Conservation (phyloP, 2,113 vertebrate genomes). For the Oceanodroma tethys region DNA sequence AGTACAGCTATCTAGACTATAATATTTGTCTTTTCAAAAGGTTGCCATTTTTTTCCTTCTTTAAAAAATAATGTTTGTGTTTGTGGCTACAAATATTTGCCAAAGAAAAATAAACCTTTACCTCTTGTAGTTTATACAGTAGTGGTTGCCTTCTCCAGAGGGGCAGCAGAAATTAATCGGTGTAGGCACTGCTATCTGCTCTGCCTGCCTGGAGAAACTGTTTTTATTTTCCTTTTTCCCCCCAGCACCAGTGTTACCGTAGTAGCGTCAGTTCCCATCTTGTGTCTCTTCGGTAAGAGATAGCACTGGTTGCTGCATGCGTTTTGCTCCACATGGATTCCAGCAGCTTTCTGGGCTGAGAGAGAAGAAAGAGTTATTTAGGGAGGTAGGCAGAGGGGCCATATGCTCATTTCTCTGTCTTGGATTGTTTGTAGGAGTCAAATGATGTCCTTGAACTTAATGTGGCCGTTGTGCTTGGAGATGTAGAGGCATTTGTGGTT, state of each 20-base stretch:
- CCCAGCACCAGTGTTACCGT: background rate
- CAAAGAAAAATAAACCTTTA: background rate
- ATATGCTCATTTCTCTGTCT: background rate
- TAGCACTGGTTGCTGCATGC: background rate
- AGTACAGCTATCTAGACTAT: background rate
- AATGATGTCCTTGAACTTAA: background rate
- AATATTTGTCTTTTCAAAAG: background rate
- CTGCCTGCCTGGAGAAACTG: background rate
- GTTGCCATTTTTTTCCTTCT: background rate
- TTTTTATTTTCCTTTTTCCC: background rate
- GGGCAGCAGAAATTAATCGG: background rate
- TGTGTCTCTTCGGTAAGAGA: background rate
- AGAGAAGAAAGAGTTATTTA: background rate
- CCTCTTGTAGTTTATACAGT: background rate
- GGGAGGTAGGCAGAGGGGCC: background rate
- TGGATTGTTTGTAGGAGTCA: background rate
- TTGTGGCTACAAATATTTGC: background rate
- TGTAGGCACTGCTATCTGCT: background rate
- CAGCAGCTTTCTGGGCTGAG: background rate
- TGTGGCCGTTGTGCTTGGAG: background rate
- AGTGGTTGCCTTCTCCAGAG: background rate
- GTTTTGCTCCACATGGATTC: background rate
- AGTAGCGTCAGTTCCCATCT: background rate
- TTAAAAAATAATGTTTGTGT: background rate
- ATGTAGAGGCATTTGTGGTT: fast-evolving